Percentiles rank a stretch among this genome's conserved stretches.
phyloP scores from a whole-genome alignment of 2,797 vertebrate genomes.

The Allobates femoralis region DNA sequence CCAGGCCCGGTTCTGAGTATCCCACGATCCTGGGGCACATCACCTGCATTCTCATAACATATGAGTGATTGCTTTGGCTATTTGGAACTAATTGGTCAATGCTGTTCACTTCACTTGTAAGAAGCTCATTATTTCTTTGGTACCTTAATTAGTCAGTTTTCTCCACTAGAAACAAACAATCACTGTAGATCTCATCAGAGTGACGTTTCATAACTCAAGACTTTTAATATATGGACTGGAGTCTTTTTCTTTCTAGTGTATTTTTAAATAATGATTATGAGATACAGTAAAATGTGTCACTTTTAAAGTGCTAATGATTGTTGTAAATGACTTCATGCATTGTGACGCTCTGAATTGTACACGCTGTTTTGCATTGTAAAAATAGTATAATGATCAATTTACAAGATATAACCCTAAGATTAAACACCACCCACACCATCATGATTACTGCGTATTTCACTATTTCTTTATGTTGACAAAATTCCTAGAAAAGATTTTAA shows the following conservation, averaged over 20 bases:
- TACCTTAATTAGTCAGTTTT: too few relatives aligned
- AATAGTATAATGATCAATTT: conserved; percentile 19
- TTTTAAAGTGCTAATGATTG: background rate
- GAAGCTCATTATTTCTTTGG: too few relatives aligned
- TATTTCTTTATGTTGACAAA: conserved; percentile 12
- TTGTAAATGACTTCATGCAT: background rate
- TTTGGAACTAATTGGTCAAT: too few relatives aligned
- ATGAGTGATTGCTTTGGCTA: too few relatives aligned
- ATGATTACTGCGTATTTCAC: conserved; percentile 26
- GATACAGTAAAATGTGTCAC: background rate
- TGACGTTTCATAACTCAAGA: too few relatives aligned
- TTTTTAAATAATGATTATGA: background rate
- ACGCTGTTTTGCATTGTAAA: conserved; percentile 19
- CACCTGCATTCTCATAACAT: too few relatives aligned
- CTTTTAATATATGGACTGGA: too few relatives aligned
- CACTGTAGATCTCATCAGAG: too few relatives aligned
- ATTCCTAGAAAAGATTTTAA: conserved; percentile 1
- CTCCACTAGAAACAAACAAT: too few relatives aligned
- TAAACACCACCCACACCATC: conserved; percentile 27
- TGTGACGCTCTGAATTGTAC: conserved; percentile 1
- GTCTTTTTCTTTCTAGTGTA: background rate
- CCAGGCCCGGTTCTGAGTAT: too few relatives aligned
- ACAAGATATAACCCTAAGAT: conserved; percentile 13
- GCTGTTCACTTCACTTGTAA: too few relatives aligned
- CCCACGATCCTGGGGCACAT: too few relatives aligned